Conservation (phyloP, 2,888 invertebrate species). For the Clepsis dumicolana region DNA sequence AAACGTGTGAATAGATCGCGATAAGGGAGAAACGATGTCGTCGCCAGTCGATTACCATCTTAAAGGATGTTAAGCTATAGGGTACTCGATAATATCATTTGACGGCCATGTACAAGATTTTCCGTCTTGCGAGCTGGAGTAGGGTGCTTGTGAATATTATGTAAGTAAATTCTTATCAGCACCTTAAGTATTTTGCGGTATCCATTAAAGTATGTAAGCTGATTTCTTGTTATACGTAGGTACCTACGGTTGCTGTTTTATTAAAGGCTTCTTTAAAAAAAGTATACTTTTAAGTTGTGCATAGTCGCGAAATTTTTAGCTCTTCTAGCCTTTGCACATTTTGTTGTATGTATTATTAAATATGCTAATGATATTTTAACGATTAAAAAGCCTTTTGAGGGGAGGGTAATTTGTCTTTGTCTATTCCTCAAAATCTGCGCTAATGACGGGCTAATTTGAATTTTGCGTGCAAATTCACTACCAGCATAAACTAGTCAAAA, state of each 20-base stretch:
- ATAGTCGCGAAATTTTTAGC: not conserved
- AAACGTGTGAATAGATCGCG: constrained; percentile 42
- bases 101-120: not conserved
- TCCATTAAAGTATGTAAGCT: too few relatives aligned
- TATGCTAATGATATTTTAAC: not conserved
- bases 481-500: not conserved
- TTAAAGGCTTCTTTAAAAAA: too few relatives aligned
- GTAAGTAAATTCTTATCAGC: not conserved
- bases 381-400: not conserved
- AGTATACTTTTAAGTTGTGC: too few relatives aligned
- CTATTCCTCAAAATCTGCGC: not conserved
- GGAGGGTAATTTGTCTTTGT: not conserved
- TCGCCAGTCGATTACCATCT: constrained; percentile 14
- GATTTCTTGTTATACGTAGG: too few relatives aligned
- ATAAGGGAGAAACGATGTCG: constrained; percentile 31
- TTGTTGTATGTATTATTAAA: not conserved
- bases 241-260: too few relatives aligned
- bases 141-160: not conserved
- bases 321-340: too few relatives aligned
- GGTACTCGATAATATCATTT: constrained; percentile 18
- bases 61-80: not conserved
- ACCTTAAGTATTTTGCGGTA: not conserved
- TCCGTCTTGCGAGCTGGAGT: not conserved
- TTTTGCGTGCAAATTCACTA: not conserved
- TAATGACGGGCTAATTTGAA: not conserved